These are phyloP conservation scores for Ophiothrix spiculata DNA, from an alignment of 35 echinoderm and acorn worm genomes.

Conservation along the genomic window DNA sequence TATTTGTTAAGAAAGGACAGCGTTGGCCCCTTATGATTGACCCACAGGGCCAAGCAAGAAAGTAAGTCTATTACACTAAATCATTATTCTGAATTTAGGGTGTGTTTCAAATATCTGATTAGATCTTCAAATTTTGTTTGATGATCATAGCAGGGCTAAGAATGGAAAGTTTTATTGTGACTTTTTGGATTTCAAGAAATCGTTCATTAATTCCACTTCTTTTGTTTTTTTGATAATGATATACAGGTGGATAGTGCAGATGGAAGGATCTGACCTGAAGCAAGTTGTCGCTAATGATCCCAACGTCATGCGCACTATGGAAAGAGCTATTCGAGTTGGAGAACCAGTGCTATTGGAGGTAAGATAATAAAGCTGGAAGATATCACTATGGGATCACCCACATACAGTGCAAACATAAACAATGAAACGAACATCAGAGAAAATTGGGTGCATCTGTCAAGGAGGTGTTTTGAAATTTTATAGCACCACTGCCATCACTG, in stretches of 20 bases:
- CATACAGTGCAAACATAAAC: too few relatives aligned
- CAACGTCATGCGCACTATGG: slow-evolving; percentile 88
- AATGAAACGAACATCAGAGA: too few relatives aligned
- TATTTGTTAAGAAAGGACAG: slow-evolving; percentile 99
- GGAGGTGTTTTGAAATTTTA: too few relatives aligned
- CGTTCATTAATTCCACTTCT: background rate
- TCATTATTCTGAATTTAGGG: background rate
- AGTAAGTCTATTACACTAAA: slow-evolving; percentile 55
- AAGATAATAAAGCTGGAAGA: too few relatives aligned
- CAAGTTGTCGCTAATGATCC: slow-evolving; percentile 76
- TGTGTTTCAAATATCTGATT: too few relatives aligned
- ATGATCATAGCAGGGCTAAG: too few relatives aligned
- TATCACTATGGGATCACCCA: too few relatives aligned
- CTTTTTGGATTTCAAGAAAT: background rate
- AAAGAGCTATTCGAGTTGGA: slow-evolving; percentile 85
- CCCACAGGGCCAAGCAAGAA: slow-evolving; percentile 88
- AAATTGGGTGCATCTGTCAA: too few relatives aligned
- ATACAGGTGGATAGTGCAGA: slow-evolving; percentile 92
- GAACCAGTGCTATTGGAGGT: slow-evolving; percentile 94
- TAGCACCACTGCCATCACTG: too few relatives aligned
- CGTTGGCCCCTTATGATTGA: slow-evolving; percentile 97
- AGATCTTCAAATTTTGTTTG: too few relatives aligned
- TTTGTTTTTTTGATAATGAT: too few relatives aligned
- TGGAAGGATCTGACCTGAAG: slow-evolving; percentile 80
- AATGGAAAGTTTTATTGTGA: too few relatives aligned